Conservation (phyloP, 2,113 vertebrate species). For the Pyxicephalus adspersus region DNA sequence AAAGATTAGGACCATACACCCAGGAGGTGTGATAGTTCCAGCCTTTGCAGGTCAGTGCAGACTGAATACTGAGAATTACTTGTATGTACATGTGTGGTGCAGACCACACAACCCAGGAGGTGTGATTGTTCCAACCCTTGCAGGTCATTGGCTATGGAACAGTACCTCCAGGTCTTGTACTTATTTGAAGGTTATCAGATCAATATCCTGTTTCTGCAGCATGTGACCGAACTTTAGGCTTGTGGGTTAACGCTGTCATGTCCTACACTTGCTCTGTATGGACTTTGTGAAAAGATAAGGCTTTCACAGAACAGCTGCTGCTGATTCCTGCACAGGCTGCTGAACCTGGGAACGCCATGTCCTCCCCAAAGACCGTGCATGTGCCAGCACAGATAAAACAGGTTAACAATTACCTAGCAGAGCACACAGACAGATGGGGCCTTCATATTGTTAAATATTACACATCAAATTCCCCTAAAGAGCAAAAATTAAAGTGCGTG, state of each 20-base stretch:
- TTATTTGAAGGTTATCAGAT: slow-evolving; percentile 77
- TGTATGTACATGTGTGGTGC: slow-evolving; percentile 62
- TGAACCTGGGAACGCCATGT: slow-evolving; percentile 55
- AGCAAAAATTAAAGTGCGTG: too few relatives aligned
- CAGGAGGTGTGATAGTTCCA: too few relatives aligned
- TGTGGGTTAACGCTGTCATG: slow-evolving; percentile 48
- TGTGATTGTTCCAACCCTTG: slow-evolving; percentile 59
- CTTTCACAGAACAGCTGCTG: slow-evolving; percentile 43
- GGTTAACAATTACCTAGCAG: slow-evolving; percentile 72
- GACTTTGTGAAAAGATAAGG: slow-evolving; percentile 53
- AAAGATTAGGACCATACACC: too few relatives aligned
- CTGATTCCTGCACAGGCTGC: not conserved
- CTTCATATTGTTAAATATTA: slow-evolving; percentile 62
- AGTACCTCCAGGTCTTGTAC: slow-evolving; percentile 66
- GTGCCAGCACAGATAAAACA: slow-evolving; percentile 68
- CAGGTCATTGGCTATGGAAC: slow-evolving; percentile 71
- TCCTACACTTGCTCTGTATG: slow-evolving; percentile 56
- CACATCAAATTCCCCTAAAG: slow-evolving; percentile 40
- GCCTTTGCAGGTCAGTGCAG: too few relatives aligned
- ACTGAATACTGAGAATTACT: slow-evolving; percentile 63
- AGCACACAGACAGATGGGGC: slow-evolving; percentile 58
- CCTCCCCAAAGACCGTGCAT: slow-evolving; percentile 64
- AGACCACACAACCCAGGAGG: slow-evolving; percentile 66
- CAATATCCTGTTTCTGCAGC: slow-evolving; percentile 84
- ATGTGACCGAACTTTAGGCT: slow-evolving; percentile 64